Base-by-base conservation (phyloP, 2,888 invertebrate species). In the Cheilosia variabilis region DNA sequence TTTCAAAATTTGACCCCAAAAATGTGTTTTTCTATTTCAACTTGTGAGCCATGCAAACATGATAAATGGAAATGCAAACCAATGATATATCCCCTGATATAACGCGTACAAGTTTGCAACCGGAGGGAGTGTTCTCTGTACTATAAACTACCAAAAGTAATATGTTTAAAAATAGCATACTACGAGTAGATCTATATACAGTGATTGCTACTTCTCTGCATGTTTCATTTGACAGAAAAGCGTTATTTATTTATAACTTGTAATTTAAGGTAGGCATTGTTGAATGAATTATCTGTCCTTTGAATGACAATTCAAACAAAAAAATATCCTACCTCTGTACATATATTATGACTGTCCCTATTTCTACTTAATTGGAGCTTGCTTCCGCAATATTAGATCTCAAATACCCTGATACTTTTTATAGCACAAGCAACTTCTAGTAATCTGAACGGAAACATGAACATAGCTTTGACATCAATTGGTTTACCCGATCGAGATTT, bases 401-500 rank as follows among this genome's bases (percentile, higher is more conserved):
- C 4, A 13, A 37, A 37, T 37, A 37, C 13, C 1, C 37, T 37
- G 13, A 37, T 37, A 13, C 31, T 31, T 31, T 31, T 31, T 31
- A 31, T 9, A 31, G 31, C 37, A 13, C 13, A 52, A 3, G 24
- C 37, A 4, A 37, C 4, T 13, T 37, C 13, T 13, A 31, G 19
- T 47, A 19, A 17, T 22, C 7, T 17, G 17, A 47, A 27, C 24
- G 50, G 31, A 47, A 63, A 34, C 34, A 22, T 65, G 52, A 37
- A 24, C 50, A 37, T 37, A n/a, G 37, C 24, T 52, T 37, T 37
- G 27, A 52, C 52, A 52, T 22, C 24, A 65, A 52, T 52, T 65
- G 65, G 19, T 52, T 17, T 5, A 52, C 65, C 37, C 52, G 13
- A 47, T 65, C 63, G 34, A 62, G 27, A 45, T 31, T 47, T 10